Evolutionary conservation across 2,797 vertebrate genomes (phyloP), one percentile per base, ranked within the genome.

Genomic region (Pristis pectinata): DNA sequence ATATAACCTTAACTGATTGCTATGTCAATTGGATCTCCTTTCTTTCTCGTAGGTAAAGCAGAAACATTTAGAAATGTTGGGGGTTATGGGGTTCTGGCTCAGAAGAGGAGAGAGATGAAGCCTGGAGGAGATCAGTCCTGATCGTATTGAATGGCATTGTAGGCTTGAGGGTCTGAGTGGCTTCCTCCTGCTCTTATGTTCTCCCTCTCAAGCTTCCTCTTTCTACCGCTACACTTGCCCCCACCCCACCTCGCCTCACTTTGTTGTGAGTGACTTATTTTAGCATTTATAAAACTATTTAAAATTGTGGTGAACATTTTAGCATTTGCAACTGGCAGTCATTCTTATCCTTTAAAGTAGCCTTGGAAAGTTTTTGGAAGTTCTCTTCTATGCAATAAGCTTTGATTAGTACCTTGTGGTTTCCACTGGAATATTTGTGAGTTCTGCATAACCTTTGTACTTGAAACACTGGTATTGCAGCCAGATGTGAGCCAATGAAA

Each of bases 231-330:
- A 61, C 5, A 61, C 59, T 61, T 11, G 5, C 59, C 11, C 59
- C 11, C 11, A 5, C 59, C 11, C 11, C 59, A 61, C 59, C n/a
- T 61, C 5, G 11, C 59, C 11, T n/a, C n/a, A n/a, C n/a, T n/a
- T n/a, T n/a, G 82, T 56, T 85, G 49, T 85, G 82, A 85, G 82
- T 56, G 49, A 85, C 49, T 85, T 85, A 53, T 44, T 87, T 87
- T 87, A 24, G 53, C 53, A 30, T 59, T 56, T 87, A n/a, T n/a
- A 34, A 87, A 59, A 59, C 59, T n/a, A 87, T 87, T 87, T 59
- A 87, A 13, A 87, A n/a, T 11, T 34, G 49, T 27, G 6, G 49
- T 83, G 41, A 83, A 49, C 6, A 53, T 83, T 83, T 80, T 83
- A 53, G 80, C 83, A 53, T 87, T 87, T 59, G 56, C 10, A 1